Base-by-base conservation (phyloP, 2,113 vertebrate species). In the Corvus moneduloides region DNA sequence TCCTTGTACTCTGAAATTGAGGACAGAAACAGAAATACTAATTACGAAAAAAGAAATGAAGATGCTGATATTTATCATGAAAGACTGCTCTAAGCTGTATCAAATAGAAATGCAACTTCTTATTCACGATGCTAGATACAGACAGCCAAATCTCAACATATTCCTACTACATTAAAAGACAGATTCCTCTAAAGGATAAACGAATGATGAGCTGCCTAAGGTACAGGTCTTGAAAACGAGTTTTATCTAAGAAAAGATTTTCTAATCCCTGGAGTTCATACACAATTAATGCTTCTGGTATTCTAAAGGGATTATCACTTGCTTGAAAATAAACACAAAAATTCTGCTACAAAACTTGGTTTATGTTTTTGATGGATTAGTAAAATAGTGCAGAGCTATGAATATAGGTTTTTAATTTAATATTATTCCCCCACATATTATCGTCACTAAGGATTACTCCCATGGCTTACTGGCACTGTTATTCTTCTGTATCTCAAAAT, bases 21-120 rank as follows among this genome's bases (percentile, higher is more conserved):
- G 55, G 39, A 63, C 33, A 67, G 84, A 78, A 81, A 39, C 6
- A 61, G 81, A 83, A 84, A 87, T 7, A 37, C 37, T 83, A 83
- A 56, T 11, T 69, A 55, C 33, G 79, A 91, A 89, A 49, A 83
- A 87, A 95, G 13, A 85, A 69, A 39, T 2, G 0, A 59, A 76
- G 26, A 55, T 48, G 52, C 49, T 69, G 48, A 44, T 92, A 88
- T 77, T 89, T 44, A 82, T 80, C 41, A 74, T 4, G 19, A 46
- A 87, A 69, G 41, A 73, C 11, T 51, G 23, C 62, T 82, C 56
- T 49, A 46, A 74, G 78, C 71, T 76, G 26, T n/a, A 77, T 35
- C 48, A 73, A 89, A 87, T 4, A 64, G 58, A 93, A 97, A 97
- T 68, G 67, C 46, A 96, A 76, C 61, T 81, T 67, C 13, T 54